These are phyloP conservation scores for Muschampia plurimacula DNA, from an alignment of 2,888 invertebrate species.

Conservation along the genomic window DNA sequence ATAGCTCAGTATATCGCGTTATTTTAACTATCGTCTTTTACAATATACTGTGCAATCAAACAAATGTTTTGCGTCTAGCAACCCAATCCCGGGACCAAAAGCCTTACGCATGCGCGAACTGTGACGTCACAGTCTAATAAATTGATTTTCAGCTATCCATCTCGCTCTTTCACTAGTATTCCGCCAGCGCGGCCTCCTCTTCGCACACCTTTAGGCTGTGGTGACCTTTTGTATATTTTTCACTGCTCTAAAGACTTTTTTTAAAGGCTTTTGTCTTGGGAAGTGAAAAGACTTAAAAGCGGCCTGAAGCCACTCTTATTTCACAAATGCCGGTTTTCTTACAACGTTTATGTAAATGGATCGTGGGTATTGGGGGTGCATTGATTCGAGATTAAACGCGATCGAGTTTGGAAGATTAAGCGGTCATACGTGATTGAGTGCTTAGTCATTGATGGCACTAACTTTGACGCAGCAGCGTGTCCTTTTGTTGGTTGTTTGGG, in stretches of 20 bases:
- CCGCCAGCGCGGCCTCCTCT: constrained; percentile 56
- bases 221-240: constrained; percentile 83
- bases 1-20: background rate
- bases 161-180: constrained; percentile 53
- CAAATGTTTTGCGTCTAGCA: constrained; percentile 56
- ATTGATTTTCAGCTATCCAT: constrained; percentile 82
- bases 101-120: constrained; percentile 72
- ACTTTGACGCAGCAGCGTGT: constrained; percentile 8
- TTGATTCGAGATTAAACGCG: constrained; percentile 28
- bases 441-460: constrained; percentile 6
- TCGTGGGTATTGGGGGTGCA: constrained; percentile 36
- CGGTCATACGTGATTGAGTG: constrained; percentile 20
- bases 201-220: constrained; percentile 70
- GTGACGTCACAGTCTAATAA: constrained; percentile 86
- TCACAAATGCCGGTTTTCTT: constrained; percentile 55
- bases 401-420: constrained; percentile 16
- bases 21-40: background rate
- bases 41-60: constrained; percentile 14
- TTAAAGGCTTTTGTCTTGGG: constrained; percentile 74
- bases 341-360: constrained; percentile 47
- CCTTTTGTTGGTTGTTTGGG: background rate
- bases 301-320: constrained; percentile 61
- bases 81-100: constrained; percentile 73
- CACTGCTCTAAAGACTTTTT: constrained; percentile 71
- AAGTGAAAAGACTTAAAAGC: constrained; percentile 69